Base-by-base conservation (phyloP, 2,113 vertebrate genomes). In the Arizona elegans region DNA sequence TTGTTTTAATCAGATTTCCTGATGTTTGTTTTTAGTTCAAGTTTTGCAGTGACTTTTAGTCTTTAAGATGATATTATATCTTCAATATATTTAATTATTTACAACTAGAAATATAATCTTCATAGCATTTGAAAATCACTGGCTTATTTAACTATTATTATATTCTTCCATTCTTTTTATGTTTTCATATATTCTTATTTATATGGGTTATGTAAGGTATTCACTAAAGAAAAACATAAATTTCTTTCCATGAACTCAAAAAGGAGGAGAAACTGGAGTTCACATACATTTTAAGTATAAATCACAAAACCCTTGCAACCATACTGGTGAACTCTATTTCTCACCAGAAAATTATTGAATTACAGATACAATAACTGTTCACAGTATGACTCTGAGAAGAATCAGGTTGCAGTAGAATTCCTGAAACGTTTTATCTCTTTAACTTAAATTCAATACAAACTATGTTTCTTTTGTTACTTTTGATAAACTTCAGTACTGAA, bases 361-460 rank as follows among this genome's bases (percentile, higher is more conserved):
- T 53, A 87, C 26, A 87, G 17, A 23, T 23, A 62, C 59, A n/a
- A 65, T 13, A 92, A 87, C 7, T 87, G 47, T 24, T 62, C 29
- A 65, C 56, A 33, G 38, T 65, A 26, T 23, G 29, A 23, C 3
- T 86, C 58, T 52, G 58, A 43, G 75, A 81, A 81, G 43, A 81
- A 81, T 81, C 75, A 81, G 8, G 17, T 43, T 21, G 17, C 3
- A 21, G 33, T 93, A 94, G 87, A 5, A 54, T 1, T 70, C 91
- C 94, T 65, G 95, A 94, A 94, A 86, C 55, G 86, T 95, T 94
- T 94, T 90, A 93, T 92, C 88, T n/a, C 92, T 93, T 53, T 93
- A 89, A 75, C 95, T 91, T 58, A 65, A 94, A 93, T 62, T 92
- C 12, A 94, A 24, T 95, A 93, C 38, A 86, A 94, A 75, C 62